Conservation (phyloP, 1,140 invertebrate genomes). For the Phymorhynchus buccinoides region DNA sequence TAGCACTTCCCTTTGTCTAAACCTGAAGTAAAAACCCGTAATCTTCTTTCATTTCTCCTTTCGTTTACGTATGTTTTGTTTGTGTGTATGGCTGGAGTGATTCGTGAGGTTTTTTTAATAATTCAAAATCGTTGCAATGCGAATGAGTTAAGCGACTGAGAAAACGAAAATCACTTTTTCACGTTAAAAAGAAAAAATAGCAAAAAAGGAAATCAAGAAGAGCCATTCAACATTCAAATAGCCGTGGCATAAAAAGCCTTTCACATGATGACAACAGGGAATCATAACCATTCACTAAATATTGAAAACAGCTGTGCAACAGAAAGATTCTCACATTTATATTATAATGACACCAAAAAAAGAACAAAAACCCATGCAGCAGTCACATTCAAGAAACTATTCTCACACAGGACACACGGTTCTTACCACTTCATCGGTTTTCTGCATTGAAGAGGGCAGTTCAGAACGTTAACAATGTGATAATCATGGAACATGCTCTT, state of each 20-base stretch:
- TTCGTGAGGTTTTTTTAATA: no score
- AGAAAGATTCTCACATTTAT: background rate
- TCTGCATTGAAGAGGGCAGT: constrained; percentile 12
- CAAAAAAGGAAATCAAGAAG: background rate
- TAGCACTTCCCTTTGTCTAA: no score
- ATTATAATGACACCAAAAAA: background rate
- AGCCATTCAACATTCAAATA: background rate
- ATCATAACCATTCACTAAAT: background rate
- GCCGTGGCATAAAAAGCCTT: background rate
- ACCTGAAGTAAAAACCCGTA: no score
- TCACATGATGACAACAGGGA: background rate
- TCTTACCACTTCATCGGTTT: constrained; percentile 36
- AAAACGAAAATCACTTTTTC: background rate
- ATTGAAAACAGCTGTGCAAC: background rate
- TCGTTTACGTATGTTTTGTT: no score
- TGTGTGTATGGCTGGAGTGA: no score
- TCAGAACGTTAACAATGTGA: no score
- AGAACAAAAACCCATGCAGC: background rate
- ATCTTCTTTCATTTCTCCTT: no score
- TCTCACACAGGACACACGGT: background rate
- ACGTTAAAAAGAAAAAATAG: background rate
- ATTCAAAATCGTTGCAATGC: no score
- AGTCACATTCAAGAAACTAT: background rate
- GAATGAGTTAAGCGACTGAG: no score
- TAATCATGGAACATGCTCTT: no score